Conservation (phyloP, 2,797 vertebrate species). For the Mormyrus proboscirostris region DNA sequence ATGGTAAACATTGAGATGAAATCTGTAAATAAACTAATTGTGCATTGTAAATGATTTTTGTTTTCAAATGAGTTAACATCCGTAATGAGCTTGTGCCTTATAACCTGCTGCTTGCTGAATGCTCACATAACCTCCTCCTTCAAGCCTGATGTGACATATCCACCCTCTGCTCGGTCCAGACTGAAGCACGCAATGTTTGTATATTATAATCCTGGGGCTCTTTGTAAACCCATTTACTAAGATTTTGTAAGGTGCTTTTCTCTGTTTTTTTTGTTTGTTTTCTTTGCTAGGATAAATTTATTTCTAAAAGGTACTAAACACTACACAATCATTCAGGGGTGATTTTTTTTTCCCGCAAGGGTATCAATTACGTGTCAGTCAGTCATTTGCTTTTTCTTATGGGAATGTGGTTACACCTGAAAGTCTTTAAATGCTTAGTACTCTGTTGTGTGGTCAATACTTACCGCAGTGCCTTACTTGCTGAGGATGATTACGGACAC, state of each 20-base stretch:
- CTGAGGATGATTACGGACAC: background rate
- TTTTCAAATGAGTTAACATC: constrained; percentile 87
- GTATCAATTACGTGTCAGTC: constrained; percentile 17
- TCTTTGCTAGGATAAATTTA: constrained; percentile 58
- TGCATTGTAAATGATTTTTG: constrained; percentile 89
- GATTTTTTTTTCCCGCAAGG: constrained; percentile 21
- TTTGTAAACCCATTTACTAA: constrained; percentile 52
- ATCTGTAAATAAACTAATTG: constrained; percentile 95
- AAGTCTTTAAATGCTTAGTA: background rate
- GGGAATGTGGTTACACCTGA: constrained; percentile 12
- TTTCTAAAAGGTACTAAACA: constrained; percentile 55
- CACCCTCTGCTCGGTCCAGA: constrained; percentile 65
- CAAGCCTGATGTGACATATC: constrained; percentile 56
- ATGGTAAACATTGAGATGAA: constrained; percentile 64
- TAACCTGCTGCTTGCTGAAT: constrained; percentile 85
- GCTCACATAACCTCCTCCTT: constrained; percentile 73
- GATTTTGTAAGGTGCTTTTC: constrained; percentile 42
- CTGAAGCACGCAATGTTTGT: constrained; percentile 68
- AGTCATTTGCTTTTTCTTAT: background rate
- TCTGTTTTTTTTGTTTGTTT: constrained; percentile 36
- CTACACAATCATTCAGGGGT: constrained; percentile 46
- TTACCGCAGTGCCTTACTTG: constrained; percentile 1
- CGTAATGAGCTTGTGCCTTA: constrained; percentile 78
- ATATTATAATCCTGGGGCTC: constrained; percentile 62
- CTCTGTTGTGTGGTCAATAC: background rate